Evolutionary conservation across 2,113 vertebrate species (phyloP), one percentile per base, ranked within the genome.

Genomic region (Seriola rivoliana): DNA sequence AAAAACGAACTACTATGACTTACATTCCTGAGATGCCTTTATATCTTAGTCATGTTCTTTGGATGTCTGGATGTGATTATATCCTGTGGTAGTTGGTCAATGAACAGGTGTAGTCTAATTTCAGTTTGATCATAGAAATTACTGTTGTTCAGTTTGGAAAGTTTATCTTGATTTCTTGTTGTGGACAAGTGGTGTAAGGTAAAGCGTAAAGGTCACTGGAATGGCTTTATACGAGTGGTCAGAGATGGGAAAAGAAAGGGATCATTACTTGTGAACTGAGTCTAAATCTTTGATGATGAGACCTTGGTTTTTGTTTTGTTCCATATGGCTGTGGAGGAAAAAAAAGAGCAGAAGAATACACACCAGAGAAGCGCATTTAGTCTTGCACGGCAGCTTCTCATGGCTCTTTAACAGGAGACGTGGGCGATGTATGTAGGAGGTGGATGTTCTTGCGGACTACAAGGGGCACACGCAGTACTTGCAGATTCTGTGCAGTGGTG

Each of bases 381-480:
- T 86, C 86, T 88, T 75, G 85, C 79, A 71, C 72, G 75, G 81
- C 73, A 87, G 82, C 88, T 85, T 88, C 71, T 81, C 75, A 5
- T 88, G 82, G 90, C 85, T 88, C 71, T 88, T 82, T 73, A 83
- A 89, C 87, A 82, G 86, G 75, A 82, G 67, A 85, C 25, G 88
- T 92, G 89, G 91, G 92, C 80, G 82, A 71, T 67, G 7, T 36
- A 80, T 87, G 91, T 93, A 91, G 93, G 91, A 91, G 89, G 84
- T 92, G 86, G 81, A 91, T 94, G 93, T 93, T 94, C 91, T 89
- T 85, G 80, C 75, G 48, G 88, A 88, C 92, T 91, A 86, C 88
- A 89, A 89, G 89, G 91, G 88, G 86, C 85, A 91, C 87, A 88
- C 46, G 73, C 90, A 91, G 93, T 80, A 88, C 89, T 89, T 86